phyloP scores from a whole-genome alignment of 1,140 invertebrate species.

The Onthophagus taurus region DNA sequence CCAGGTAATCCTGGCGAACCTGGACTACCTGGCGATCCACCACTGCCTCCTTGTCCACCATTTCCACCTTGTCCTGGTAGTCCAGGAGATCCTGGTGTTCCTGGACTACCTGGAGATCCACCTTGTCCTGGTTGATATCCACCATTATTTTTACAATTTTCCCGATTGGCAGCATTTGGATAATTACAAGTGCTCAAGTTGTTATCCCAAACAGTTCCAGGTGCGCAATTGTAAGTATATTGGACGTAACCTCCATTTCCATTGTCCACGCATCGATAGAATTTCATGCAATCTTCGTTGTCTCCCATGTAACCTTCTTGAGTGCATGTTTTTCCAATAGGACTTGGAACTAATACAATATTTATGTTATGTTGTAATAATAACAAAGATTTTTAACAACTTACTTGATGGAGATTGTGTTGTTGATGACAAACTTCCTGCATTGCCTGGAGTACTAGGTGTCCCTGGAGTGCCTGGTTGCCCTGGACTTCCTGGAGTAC shows the following conservation, averaged over 20 bases:
- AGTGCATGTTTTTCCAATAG: too few relatives aligned
- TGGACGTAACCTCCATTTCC: constrained; percentile 35
- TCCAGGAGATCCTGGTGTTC: constrained; percentile 18
- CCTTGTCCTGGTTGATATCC: constrained; percentile 3
- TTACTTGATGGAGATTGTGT: too few relatives aligned
- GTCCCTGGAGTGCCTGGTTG: too few relatives aligned
- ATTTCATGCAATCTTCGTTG: constrained; percentile 4
- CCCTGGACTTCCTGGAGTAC: too few relatives aligned
- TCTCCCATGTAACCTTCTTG: constrained; percentile 3
- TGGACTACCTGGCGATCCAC: constrained; percentile 19
- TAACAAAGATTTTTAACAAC: too few relatives aligned
- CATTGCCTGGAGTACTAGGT: too few relatives aligned
- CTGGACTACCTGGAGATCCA: background rate
- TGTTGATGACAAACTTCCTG: too few relatives aligned
- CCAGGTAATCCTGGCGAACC: constrained; percentile 12
- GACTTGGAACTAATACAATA: too few relatives aligned
- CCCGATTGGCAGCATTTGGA: constrained; percentile 37
- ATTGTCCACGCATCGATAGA: constrained; percentile 10
- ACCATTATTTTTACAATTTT: constrained; percentile 2
- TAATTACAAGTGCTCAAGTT: constrained; percentile 50
- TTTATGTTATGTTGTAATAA: too few relatives aligned
- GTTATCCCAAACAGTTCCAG: constrained; percentile 54
- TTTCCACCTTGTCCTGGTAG: constrained; percentile 8
- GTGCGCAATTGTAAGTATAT: constrained; percentile 52
- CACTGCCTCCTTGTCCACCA: constrained; percentile 6